phyloP scores from a whole-genome alignment of 2,888 invertebrate genomes.

The Folsomia manolachei region DNA sequence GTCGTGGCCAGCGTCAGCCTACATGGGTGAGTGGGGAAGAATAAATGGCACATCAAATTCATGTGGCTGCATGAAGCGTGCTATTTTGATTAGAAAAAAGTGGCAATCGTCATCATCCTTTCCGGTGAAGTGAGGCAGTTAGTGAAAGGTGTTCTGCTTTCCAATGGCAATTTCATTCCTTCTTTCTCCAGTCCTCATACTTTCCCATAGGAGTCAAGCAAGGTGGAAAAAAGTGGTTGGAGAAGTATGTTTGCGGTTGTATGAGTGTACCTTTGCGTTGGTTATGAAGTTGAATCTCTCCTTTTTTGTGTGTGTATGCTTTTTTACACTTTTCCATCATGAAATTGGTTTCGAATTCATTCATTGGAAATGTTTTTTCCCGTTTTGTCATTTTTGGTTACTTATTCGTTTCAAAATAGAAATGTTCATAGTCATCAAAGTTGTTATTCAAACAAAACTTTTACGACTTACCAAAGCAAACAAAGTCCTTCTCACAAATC shows the following conservation, averaged over 20 bases:
- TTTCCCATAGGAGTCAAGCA: no score
- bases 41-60: constrained; percentile 3
- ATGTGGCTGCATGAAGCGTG: constrained; percentile 1
- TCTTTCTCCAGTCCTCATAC: neutral
- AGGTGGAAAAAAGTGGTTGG: neutral
- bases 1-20: no score
- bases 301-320: neutral
- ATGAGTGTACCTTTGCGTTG: neutral
- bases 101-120: constrained; percentile 7
- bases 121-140: neutral
- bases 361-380: neutral
- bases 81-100: constrained; percentile 7
- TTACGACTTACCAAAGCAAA: no score
- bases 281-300: neutral
- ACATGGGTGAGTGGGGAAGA: neutral
- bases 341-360: neutral
- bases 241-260: neutral
- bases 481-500: no score
- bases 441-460: no score
- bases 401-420: no score
- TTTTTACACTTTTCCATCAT: neutral
- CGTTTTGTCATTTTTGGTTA: no score
- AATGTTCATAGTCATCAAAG: no score
- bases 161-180: neutral
- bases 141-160: neutral